Percentiles rank a stretch among this genome's conserved stretches.
These are phyloP conservation scores for Chloropsis cyanopogon DNA, from an alignment of 2,113 vertebrate genomes.

Conservation along the genomic window DNA sequence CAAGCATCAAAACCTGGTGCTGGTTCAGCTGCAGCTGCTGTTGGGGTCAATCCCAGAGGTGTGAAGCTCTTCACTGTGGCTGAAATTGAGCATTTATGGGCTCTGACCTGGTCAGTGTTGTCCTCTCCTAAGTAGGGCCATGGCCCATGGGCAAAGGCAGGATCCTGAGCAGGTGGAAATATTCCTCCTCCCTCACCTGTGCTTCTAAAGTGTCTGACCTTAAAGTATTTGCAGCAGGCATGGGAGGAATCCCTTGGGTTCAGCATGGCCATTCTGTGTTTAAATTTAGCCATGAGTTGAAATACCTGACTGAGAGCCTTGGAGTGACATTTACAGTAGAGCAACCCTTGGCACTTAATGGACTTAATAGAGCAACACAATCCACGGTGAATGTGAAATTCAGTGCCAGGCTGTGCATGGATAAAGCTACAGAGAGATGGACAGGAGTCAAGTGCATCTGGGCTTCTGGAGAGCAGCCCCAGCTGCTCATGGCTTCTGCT, in stretches of 20 bases:
- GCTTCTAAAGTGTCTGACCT: neutral
- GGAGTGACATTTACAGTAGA: neutral
- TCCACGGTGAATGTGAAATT: neutral
- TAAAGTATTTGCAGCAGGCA: neutral
- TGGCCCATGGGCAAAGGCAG: neutral
- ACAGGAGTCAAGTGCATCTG: constrained; percentile 35
- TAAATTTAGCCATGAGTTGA: neutral
- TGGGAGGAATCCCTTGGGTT: neutral
- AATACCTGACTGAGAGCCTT: neutral
- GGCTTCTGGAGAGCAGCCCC: neutral
- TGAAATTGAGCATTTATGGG: neutral
- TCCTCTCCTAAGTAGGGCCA: neutral
- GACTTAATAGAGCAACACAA: neutral
- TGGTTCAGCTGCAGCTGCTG: neutral
- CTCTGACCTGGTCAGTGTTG: neutral
- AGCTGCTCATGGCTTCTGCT: neutral
- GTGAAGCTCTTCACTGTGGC: neutral
- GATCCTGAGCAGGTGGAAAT: neutral
- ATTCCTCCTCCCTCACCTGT: neutral
- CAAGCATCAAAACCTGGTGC: neutral
- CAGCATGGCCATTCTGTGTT: neutral
- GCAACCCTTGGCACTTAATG: neutral
- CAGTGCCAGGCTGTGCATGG: neutral
- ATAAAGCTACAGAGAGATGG: neutral
- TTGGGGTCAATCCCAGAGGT: neutral